A percentile compares a stretch with the other conserved stretches of the same genome.
Evolutionary conservation across 1,140 invertebrate species (phyloP).

Genomic region (Apis mellifera): DNA sequence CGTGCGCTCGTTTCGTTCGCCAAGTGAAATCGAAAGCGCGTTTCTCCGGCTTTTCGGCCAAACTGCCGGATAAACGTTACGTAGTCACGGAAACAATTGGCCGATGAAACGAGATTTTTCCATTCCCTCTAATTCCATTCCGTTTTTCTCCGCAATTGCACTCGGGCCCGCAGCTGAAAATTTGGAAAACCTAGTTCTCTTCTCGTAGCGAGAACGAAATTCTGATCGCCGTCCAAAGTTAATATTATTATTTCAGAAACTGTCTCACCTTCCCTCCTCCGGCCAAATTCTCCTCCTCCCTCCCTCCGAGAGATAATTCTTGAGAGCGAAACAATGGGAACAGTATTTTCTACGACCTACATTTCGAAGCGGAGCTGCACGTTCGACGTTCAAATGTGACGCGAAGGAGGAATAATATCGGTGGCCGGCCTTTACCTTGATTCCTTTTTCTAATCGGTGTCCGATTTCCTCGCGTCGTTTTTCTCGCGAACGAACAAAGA

Average conservation of each 20-base stretch:
- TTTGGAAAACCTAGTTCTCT: background rate
- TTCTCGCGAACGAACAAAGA: slow-evolving; percentile 16
- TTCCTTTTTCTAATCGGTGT: slow-evolving; percentile 13
- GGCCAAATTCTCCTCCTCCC: background rate
- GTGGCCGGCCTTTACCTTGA: slow-evolving; percentile 10
- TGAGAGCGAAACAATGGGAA: background rate
- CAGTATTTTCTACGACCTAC: slow-evolving; percentile 23
- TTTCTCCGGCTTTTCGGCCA: background rate
- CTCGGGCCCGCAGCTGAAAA: background rate
- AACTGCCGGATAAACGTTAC: background rate
- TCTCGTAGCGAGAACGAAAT: background rate
- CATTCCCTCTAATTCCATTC: background rate
- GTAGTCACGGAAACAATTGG: background rate
- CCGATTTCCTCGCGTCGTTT: slow-evolving; percentile 18
- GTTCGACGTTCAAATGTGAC: slow-evolving; percentile 25
- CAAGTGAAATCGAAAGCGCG: background rate
- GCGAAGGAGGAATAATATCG: background rate
- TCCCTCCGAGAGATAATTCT: background rate
- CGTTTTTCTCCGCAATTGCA: too few relatives aligned
- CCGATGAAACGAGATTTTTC: background rate
- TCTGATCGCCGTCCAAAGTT: background rate
- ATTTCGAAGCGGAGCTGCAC: background rate
- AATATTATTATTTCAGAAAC: background rate
- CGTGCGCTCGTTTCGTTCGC: background rate
- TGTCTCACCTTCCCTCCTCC: background rate